A percentile compares a stretch with the other conserved stretches of the same genome.
phyloP scores from a whole-genome alignment of 1,140 invertebrate species.

The Alviniconcha marisindica region DNA sequence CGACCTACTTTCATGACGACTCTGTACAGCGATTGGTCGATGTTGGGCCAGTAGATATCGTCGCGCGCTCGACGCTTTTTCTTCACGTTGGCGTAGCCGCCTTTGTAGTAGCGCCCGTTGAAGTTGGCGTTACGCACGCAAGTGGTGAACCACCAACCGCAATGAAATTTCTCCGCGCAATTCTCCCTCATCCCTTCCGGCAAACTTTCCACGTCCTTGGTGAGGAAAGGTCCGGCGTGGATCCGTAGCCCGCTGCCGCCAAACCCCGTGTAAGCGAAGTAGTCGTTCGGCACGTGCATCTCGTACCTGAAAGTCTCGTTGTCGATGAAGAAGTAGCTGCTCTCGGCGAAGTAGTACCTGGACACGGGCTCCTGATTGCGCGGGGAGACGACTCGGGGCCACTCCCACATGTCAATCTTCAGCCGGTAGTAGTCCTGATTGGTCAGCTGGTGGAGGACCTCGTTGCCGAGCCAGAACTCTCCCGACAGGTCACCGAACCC shows the following conservation, averaged over 20 bases:
- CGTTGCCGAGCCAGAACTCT: slow-evolving; percentile 77
- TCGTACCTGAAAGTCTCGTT: slow-evolving; percentile 45
- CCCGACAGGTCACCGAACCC: slow-evolving; percentile 93
- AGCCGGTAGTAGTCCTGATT: slow-evolving; percentile 78
- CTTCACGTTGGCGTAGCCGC: slow-evolving; percentile 25
- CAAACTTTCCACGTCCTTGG: slow-evolving; percentile 34
- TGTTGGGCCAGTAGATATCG: slow-evolving; percentile 51
- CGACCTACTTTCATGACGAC: slow-evolving; percentile 31
- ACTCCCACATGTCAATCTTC: slow-evolving; percentile 82
- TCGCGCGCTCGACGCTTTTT: slow-evolving; percentile 40
- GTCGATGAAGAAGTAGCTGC: slow-evolving; percentile 43
- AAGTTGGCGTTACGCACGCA: slow-evolving; percentile 51
- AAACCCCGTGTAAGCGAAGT: slow-evolving; percentile 42
- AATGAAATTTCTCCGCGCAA: slow-evolving; percentile 54
- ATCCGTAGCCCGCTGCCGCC: slow-evolving; percentile 49
- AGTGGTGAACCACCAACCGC: slow-evolving; percentile 56
- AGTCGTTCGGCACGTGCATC: slow-evolving; percentile 43
- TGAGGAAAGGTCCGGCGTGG: slow-evolving; percentile 50
- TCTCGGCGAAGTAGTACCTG: slow-evolving; percentile 49
- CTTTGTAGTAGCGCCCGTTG: slow-evolving; percentile 47
- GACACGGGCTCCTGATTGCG: background rate
- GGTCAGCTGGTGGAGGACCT: slow-evolving; percentile 74
- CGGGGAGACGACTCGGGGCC: slow-evolving; percentile 19
- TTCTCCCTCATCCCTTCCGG: slow-evolving; percentile 38
- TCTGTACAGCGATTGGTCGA: slow-evolving; percentile 42